Evolutionary conservation across 2,113 vertebrate genomes (phyloP).

Genomic region (Catagonus wagneri): DNA sequence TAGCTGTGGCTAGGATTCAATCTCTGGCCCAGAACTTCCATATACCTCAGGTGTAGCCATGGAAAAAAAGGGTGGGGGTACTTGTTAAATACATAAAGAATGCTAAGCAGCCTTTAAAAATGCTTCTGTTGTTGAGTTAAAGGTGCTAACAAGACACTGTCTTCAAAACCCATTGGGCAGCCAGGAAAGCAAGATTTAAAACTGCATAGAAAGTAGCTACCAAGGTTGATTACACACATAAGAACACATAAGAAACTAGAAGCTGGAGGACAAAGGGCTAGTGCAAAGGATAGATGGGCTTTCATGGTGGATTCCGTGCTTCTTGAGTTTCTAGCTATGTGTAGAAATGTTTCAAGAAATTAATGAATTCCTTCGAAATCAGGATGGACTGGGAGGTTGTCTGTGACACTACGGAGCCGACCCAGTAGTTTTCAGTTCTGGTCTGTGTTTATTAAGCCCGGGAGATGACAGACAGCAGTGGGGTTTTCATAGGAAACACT

Average conservation of each 20-base stretch:
- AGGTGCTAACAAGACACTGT: neutral
- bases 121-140: neutral
- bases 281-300: neutral
- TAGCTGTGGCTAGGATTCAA: too few relatives aligned
- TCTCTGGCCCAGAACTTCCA: too few relatives aligned
- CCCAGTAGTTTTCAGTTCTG: neutral
- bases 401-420: neutral
- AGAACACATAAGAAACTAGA: neutral
- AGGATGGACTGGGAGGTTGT: neutral
- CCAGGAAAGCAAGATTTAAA: neutral
- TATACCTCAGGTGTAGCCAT: too few relatives aligned
- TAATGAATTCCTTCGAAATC: neutral
- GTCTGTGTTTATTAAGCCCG: neutral
- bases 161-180: rapidly evolving
- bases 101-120: neutral
- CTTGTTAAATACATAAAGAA: neutral
- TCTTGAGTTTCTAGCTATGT: neutral
- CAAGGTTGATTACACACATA: neutral
- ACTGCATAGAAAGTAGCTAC: too few relatives aligned
- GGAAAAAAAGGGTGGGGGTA: too few relatives aligned
- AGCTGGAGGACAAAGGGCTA: neutral
- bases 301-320: neutral
- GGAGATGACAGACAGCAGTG: slow-evolving; percentile 60
- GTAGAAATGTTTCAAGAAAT: neutral
- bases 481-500: slow-evolving; percentile 37